Base-by-base conservation (phyloP, 2,113 vertebrate species). In the Seriola aureovittata region DNA sequence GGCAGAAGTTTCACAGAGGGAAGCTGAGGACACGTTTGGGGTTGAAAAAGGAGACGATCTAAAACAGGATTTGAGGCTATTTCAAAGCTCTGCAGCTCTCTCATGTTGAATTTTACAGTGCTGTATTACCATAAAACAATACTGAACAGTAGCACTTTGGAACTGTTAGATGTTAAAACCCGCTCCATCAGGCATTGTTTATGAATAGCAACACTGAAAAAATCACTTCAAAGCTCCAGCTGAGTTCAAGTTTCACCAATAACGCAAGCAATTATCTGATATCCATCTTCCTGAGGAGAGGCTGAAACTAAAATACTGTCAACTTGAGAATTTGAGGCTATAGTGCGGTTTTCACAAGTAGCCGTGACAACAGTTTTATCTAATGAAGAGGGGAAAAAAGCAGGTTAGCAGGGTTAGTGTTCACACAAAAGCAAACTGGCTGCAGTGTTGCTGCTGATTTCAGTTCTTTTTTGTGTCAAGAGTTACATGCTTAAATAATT, bases 101-200 rank as follows among this genome's bases (percentile, higher is more conserved):
- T 62, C 44, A 3, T 10, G 52, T 46, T 77, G 36, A 66, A 74
- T 73, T 75, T 78, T 12, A 80, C 38, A 80, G 62, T 77, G 68
- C 57, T 66, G 86, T 23, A 54, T 65, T 58, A 34, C 46, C 71
- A 70, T 67, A 78, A 57, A 52, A 68, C 4, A 0, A 78, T 50
- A 58, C 64, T 14, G 68, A 81, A 60, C 70, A 71, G 85, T 80
- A 79, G 80, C 87, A 88, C 88, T 87, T 85, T 80, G 71, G 44
- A 64, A 71, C 64, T 25, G 38, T 84, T 78, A 17, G 77, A 66
- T 80, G 77, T 71, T 5, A 52, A 74, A 88, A 78, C 62, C 19
- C 16, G 17, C 81, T 75, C 62, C 70, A 84, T 78, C 70, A 71
- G 74, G 58, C 14, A 7, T 72, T 84, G 75, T 85, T 85, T 81